phyloP scores from a whole-genome alignment of 2,888 invertebrate genomes.

The Hypercompe scribonia region DNA sequence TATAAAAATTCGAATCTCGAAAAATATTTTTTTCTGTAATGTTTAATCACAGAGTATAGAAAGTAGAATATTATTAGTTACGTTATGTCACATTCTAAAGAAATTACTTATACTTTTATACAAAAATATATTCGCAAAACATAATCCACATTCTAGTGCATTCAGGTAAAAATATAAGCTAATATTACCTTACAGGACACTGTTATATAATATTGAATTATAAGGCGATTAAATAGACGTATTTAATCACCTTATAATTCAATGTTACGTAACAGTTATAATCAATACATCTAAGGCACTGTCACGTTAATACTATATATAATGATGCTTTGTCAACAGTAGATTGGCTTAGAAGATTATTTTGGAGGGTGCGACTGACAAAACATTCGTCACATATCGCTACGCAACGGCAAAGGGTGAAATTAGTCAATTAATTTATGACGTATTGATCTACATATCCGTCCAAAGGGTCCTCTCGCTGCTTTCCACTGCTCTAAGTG shows the following conservation, averaged over 20 bases:
- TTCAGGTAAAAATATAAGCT: neutral
- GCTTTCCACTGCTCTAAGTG: too few species aligned
- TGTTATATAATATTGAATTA: too few species aligned
- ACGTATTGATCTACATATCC: neutral
- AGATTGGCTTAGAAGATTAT: conserved; percentile 60
- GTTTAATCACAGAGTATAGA: too few species aligned
- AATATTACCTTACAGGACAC: neutral
- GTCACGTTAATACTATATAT: conserved; percentile 42
- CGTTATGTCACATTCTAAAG: too few species aligned
- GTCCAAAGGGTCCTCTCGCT: too few species aligned
- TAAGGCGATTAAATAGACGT: too few species aligned
- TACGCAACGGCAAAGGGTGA: neutral
- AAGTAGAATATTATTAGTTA: too few species aligned
- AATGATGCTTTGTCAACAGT: conserved; percentile 53
- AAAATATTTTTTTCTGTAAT: too few species aligned
- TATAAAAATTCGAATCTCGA: too few species aligned
- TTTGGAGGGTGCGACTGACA: conserved; percentile 65
- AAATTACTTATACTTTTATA: too few species aligned
- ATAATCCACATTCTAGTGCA: too few species aligned
- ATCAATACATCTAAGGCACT: conserved; percentile 9
- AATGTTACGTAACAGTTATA: neutral
- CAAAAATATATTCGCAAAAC: too few species aligned
- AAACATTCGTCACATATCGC: conserved; percentile 56
- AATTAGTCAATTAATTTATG: conserved; percentile 8
- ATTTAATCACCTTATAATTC: neutral